Evolutionary conservation across 2,797 vertebrate species (phyloP).

Genomic region (Pipistrellus pygmaeus): DNA sequence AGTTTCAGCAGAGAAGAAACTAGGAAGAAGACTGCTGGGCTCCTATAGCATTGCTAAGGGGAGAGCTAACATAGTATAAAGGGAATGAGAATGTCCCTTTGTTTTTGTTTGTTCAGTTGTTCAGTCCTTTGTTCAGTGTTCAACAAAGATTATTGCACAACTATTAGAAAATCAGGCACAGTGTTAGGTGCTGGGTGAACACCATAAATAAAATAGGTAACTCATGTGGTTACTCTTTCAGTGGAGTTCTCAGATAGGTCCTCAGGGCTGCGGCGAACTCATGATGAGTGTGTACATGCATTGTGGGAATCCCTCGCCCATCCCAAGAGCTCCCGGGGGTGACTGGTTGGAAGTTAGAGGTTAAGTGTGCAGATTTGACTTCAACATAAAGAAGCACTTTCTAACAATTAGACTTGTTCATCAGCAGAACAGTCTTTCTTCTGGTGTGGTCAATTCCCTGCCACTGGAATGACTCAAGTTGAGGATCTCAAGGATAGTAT

Average conservation of each 20-base stretch:
- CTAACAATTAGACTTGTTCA: neutral
- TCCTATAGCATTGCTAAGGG: neutral
- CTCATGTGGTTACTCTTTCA: neutral
- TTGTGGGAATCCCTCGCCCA: neutral
- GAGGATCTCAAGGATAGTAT: neutral
- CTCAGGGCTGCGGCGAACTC: neutral
- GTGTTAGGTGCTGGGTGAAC: neutral
- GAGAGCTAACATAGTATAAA: neutral
- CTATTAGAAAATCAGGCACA: neutral
- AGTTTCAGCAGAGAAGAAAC: neutral
- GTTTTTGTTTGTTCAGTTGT: slow-evolving; percentile 7
- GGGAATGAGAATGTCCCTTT: neutral
- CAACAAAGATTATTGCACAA: neutral
- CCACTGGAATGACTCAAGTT: neutral
- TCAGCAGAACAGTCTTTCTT: neutral
- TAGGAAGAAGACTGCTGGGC: neutral
- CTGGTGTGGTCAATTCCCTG: neutral
- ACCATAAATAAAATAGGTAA: neutral
- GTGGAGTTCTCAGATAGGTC: neutral
- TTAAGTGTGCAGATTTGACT: neutral
- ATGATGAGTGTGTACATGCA: neutral
- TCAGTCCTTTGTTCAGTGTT: neutral
- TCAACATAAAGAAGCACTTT: neutral
- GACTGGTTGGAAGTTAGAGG: neutral
- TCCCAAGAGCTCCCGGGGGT: no score